phyloP scores from a whole-genome alignment of 2,113 vertebrate species.

The Tetrao urogallus region DNA sequence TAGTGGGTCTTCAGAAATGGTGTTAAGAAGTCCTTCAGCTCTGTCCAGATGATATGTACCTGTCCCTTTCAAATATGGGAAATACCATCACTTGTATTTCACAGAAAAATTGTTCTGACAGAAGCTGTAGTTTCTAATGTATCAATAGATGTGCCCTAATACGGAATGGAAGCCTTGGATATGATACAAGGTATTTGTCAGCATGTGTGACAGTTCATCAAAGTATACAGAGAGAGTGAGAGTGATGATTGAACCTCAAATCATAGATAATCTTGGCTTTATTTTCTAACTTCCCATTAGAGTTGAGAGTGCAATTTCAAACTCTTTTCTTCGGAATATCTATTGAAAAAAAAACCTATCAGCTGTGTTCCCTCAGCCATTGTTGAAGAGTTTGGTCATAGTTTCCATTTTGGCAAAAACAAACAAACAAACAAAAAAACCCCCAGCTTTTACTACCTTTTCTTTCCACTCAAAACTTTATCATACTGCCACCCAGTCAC shows the following conservation, averaged over 20 bases:
- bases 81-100: background rate
- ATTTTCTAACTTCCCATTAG: background rate
- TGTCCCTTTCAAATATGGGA: background rate
- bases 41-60: background rate
- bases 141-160: background rate
- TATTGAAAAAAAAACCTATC: background rate
- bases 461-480: background rate
- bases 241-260: background rate
- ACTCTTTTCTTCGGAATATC: background rate
- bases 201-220: background rate
- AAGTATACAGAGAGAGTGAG: background rate
- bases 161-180: background rate
- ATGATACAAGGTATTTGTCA: background rate
- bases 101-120: background rate
- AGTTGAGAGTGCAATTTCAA: background rate
- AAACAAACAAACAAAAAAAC: too few species aligned
- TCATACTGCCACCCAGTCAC: background rate
- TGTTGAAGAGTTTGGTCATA: background rate
- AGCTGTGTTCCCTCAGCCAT: background rate
- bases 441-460: background rate
- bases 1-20: background rate
- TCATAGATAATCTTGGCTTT: background rate
- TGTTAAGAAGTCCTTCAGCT: background rate
- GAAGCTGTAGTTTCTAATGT: background rate
- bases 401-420: background rate